These are phyloP conservation scores for Eulemur albifrons DNA, from an alignment of 2,797 vertebrate genomes.

Conservation along the genomic window DNA sequence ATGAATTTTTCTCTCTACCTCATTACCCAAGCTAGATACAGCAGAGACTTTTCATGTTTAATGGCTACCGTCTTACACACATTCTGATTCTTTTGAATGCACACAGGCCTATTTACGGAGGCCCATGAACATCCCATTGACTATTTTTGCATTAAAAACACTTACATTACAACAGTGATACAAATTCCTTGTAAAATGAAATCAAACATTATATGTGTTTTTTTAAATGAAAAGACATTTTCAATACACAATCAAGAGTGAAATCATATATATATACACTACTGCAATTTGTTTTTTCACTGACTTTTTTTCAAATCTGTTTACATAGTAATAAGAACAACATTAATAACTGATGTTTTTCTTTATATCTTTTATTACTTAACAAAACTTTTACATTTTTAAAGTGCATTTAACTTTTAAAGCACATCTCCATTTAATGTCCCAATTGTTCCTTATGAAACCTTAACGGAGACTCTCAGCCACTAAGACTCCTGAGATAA, in stretches of 20 bases:
- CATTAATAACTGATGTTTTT: conserved; percentile 36
- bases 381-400: conserved; percentile 1
- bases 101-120: not conserved
- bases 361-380: not conserved
- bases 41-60: conserved; percentile 64
- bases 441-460: not conserved
- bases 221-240: conserved; percentile 29
- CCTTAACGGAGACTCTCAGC: not conserved
- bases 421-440: conserved; percentile 23
- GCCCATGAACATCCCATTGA: not conserved
- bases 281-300: not conserved
- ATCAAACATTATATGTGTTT: not conserved
- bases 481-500: not conserved
- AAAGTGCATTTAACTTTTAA: conserved; percentile 12
- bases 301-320: not conserved
- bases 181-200: conserved; percentile 33
- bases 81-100: conserved; percentile 29
- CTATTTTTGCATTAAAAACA: conserved; percentile 55
- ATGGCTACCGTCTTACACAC: conserved; percentile 14
- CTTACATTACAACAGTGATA: conserved; percentile 18
- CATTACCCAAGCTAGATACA: conserved; percentile 63
- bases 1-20: conserved; percentile 71
- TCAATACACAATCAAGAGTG: not conserved
- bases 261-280: not conserved
- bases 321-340: not conserved